Evolutionary conservation across 2,888 invertebrate genomes (phyloP).

Genomic region (Heteromurus nitidus): DNA sequence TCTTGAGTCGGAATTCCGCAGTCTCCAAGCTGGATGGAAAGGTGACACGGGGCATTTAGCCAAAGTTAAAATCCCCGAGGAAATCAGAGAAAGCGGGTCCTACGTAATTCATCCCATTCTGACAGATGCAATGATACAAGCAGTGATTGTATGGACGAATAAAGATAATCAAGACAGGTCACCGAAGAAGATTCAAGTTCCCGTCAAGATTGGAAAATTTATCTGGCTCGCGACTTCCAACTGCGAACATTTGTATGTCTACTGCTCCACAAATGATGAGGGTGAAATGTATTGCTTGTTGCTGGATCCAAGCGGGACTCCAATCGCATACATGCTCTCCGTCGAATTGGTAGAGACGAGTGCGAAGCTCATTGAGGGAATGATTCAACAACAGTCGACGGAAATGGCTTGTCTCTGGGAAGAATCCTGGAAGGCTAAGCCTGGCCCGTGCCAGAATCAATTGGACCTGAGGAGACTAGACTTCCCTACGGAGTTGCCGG

Average conservation of each 20-base stretch:
- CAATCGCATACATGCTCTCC: conserved; percentile 7
- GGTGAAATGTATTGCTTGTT: too few species aligned
- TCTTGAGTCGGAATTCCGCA: conserved; percentile 38
- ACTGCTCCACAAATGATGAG: too few species aligned
- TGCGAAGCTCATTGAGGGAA: conserved; percentile 24
- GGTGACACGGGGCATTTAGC: conserved; percentile 3
- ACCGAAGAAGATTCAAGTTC: conserved; percentile 51
- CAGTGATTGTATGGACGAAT: conserved; percentile 23
- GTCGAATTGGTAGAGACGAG: conserved; percentile 44
- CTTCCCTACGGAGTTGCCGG: too few species aligned
- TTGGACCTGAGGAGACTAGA: too few species aligned
- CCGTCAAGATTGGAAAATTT: conserved; percentile 47
- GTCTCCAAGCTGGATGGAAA: conserved; percentile 31
- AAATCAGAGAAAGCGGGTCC: background rate
- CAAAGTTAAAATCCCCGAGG: conserved; percentile 30
- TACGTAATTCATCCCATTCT: conserved; percentile 59
- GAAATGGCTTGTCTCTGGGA: conserved; percentile 38
- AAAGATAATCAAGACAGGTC: conserved; percentile 15
- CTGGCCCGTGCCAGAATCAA: too few species aligned
- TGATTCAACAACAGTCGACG: conserved; percentile 21
- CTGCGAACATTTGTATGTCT: too few species aligned
- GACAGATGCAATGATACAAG: conserved; percentile 58
- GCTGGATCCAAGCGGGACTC: conserved; percentile 4
- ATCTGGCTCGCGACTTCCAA: conserved; percentile 19
- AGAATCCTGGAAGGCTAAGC: conserved; percentile 22